Percentiles rank a stretch among this genome's conserved stretches.
These are phyloP conservation scores for Drosophila nigritarsus DNA, from an alignment of 2,888 invertebrate species.

Conservation along the genomic window DNA sequence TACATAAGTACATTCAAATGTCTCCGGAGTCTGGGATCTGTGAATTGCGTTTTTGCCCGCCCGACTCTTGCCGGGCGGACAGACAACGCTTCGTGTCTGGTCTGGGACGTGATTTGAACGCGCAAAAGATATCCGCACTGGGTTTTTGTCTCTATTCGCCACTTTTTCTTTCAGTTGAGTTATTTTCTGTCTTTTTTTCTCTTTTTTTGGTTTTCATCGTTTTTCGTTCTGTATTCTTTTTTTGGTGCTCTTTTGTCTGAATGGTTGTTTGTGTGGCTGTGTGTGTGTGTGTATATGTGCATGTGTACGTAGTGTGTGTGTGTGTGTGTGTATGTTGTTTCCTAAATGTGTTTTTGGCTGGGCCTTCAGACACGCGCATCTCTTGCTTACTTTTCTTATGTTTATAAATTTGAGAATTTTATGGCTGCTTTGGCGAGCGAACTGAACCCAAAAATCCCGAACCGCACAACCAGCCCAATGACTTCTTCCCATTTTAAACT, in stretches of 20 bases:
- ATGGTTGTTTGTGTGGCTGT: conserved; percentile 29
- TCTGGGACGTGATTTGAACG: conserved; percentile 76
- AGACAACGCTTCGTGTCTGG: conserved; percentile 44
- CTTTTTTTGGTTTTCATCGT: conserved; percentile 9
- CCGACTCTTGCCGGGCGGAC: conserved; percentile 31
- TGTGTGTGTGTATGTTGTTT: conserved; percentile 30
- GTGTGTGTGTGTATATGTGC: conserved; percentile 15
- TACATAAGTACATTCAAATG: conserved; percentile 35
- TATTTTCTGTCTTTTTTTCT: conserved; percentile 27
- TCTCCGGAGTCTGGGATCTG: conserved; percentile 39
- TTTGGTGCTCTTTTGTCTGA: conserved; percentile 33
- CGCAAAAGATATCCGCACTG: conserved; percentile 67
- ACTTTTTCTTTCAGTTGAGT: conserved; percentile 63
- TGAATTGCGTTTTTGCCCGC: conserved; percentile 5
- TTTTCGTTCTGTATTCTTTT: conserved; percentile 22
- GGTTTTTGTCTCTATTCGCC: conserved; percentile 42
- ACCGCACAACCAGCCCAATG: conserved; percentile 20
- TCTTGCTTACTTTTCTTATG: conserved; percentile 61
- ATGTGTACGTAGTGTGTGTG: too few relatives aligned
- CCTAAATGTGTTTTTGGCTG: conserved; percentile 68
- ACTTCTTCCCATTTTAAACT: conserved; percentile 37
- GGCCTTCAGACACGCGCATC: conserved; percentile 56
- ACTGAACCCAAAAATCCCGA: conserved; percentile 40
- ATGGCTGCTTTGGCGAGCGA: conserved; percentile 53
- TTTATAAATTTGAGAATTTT: conserved; percentile 73